A percentile compares a stretch with the other conserved stretches of the same genome.
Conservation (phyloP, 2,797 vertebrate genomes). For the Eleutherodactylus coqui region DNA sequence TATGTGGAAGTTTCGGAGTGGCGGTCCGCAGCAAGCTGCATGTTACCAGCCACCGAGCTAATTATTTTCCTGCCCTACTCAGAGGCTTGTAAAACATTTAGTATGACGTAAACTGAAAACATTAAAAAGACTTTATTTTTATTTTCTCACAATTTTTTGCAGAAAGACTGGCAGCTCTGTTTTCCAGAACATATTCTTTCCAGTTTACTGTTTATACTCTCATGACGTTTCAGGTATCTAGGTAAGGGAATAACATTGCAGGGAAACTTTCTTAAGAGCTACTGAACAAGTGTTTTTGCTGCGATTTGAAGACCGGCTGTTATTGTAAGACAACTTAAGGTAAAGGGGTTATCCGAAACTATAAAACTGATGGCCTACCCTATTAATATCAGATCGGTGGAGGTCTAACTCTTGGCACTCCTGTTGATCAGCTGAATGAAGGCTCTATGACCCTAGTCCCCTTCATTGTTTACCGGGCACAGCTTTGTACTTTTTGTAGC, state of each 20-base stretch:
- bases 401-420: too few species aligned
- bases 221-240: constrained; percentile 16
- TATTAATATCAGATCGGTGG: too few species aligned
- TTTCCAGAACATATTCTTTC: constrained; percentile 35
- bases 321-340: not conserved
- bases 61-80: constrained; percentile 72
- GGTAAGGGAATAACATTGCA: constrained; percentile 31
- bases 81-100: constrained; percentile 71
- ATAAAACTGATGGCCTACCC: too few species aligned
- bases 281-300: not conserved
- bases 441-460: too few species aligned
- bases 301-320: not conserved
- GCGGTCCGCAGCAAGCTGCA: constrained; percentile 74
- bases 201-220: constrained; percentile 36
- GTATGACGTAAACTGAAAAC: constrained; percentile 67
- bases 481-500: too few species aligned
- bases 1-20: constrained; percentile 78
- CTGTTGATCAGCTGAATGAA: too few species aligned
- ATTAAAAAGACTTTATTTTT: constrained; percentile 57
- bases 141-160: constrained; percentile 48
- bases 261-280: not conserved
- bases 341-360: too few species aligned
- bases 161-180: constrained; percentile 47
- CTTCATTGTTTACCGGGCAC: too few species aligned
- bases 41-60: constrained; percentile 70